Conservation (phyloP, 2,888 invertebrate species). For the Stenodera caucasica region DNA sequence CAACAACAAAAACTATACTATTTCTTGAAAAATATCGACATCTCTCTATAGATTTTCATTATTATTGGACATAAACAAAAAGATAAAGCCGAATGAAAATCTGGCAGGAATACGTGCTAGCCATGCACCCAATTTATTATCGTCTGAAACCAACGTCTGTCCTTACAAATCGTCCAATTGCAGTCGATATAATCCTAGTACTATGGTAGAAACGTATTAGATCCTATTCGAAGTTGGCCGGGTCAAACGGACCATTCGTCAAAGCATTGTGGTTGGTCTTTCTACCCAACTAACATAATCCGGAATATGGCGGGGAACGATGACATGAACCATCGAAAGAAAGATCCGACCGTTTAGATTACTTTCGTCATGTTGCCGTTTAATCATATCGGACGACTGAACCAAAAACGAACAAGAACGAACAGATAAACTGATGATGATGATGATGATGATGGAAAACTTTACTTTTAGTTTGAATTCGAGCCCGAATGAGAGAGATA, state of each 20-base stretch:
- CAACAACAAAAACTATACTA: background rate
- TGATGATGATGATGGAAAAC: background rate
- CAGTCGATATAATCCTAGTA: constrained; percentile 24
- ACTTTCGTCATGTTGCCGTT: constrained; percentile 23
- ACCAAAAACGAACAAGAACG: background rate
- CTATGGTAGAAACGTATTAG: constrained; percentile 29
- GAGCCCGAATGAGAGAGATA: too few relatives aligned
- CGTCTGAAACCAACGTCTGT: constrained; percentile 11
- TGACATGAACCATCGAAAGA: background rate
- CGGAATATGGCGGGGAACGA: background rate
- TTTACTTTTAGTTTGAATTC: background rate
- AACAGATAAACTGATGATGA: background rate
- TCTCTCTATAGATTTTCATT: too few relatives aligned
- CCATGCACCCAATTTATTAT: constrained; percentile 16
- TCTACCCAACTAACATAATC: constrained; percentile 27
- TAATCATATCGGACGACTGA: constrained; percentile 20
- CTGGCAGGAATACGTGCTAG: constrained; percentile 8
- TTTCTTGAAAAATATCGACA: too few relatives aligned
- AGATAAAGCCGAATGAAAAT: background rate
- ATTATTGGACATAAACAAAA: background rate
- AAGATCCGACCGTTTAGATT: constrained; percentile 20
- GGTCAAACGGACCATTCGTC: constrained; percentile 34
- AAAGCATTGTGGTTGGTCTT: constrained; percentile 31
- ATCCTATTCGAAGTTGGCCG: constrained; percentile 27
- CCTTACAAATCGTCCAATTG: constrained; percentile 21